These are phyloP conservation scores for Lacerta agilis DNA, from an alignment of 2,797 vertebrate genomes.

Conservation along the genomic window DNA sequence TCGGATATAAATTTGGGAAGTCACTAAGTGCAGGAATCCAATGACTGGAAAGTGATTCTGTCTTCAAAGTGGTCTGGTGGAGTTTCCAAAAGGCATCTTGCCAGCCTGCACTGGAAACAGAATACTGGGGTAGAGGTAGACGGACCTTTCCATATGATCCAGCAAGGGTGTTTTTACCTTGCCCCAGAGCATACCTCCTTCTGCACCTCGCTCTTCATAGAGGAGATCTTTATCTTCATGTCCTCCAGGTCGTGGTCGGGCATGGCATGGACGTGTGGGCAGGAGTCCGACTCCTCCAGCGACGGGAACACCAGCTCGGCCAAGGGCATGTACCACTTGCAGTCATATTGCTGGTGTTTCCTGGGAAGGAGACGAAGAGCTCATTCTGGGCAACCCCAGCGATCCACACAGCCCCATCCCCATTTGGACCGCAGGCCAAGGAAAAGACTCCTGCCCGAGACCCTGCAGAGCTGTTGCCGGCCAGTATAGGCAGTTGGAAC, in stretches of 20 bases:
- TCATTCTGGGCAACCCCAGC: neutral
- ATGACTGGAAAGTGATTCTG: neutral
- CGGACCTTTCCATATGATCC: neutral
- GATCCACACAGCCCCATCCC: neutral
- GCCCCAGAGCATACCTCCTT: slow-evolving; percentile 86
- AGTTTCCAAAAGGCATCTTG: neutral
- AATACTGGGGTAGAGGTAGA: neutral
- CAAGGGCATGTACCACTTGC: slow-evolving; percentile 98
- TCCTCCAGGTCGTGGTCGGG: slow-evolving; percentile 96
- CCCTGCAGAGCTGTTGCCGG: too few relatives aligned
- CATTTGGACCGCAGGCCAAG: too few relatives aligned
- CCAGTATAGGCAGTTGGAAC: too few relatives aligned
- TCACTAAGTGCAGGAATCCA: too few relatives aligned
- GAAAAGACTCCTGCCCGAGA: too few relatives aligned
- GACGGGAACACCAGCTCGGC: slow-evolving; percentile 93
- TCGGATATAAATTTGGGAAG: too few relatives aligned
- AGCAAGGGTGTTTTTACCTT: rapidly evolving
- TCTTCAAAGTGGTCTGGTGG: too few relatives aligned
- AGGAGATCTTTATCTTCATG: slow-evolving; percentile 97
- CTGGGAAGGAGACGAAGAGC: slow-evolving; percentile 67
- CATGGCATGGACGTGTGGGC: slow-evolving; percentile 90
- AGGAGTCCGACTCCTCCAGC: slow-evolving; percentile 90
- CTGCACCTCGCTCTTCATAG: slow-evolving; percentile 95
- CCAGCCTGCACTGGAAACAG: neutral
- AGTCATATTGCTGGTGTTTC: slow-evolving; percentile 97